These are phyloP conservation scores for Latrodectus hesperus DNA, from an alignment of 2,888 invertebrate genomes.

Conservation along the genomic window DNA sequence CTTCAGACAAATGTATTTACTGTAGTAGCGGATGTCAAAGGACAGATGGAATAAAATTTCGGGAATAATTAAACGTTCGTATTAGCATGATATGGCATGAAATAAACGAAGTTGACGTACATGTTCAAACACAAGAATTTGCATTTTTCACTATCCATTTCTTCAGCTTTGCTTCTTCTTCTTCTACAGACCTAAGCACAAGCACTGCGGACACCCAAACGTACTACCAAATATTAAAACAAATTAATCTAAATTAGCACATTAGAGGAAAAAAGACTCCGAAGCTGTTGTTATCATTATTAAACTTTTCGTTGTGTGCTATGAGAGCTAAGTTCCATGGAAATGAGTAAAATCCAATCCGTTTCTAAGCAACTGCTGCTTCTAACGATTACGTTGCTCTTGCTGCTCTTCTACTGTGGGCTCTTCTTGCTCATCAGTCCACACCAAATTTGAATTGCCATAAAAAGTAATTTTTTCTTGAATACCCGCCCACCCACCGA, in stretches of 20 bases:
- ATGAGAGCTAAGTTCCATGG: slow-evolving; percentile 17
- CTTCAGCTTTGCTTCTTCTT: background rate
- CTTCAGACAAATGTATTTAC: background rate
- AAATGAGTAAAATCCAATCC: slow-evolving; percentile 29
- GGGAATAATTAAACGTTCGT: slow-evolving; percentile 63
- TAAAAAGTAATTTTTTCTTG: slow-evolving; percentile 18
- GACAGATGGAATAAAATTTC: background rate
- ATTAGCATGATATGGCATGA: slow-evolving; percentile 68
- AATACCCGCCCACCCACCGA: slow-evolving; percentile 66
- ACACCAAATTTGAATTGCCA: slow-evolving; percentile 15
- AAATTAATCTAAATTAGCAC: slow-evolving; percentile 40
- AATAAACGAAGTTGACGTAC: slow-evolving; percentile 31
- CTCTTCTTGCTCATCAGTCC: background rate
- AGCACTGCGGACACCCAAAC: slow-evolving; percentile 4
- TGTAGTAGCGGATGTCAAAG: background rate
- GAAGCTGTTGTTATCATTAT: slow-evolving; percentile 2
- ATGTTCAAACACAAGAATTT: slow-evolving; percentile 1
- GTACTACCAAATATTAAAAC: slow-evolving; percentile 57
- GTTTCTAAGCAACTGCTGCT: slow-evolving; percentile 40
- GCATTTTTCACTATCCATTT: slow-evolving; percentile 52
- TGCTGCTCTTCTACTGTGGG: slow-evolving; percentile 21
- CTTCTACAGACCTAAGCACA: slow-evolving; percentile 6
- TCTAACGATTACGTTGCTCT: slow-evolving; percentile 30
- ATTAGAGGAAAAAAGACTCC: slow-evolving; percentile 7
- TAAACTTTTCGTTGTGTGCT: slow-evolving; percentile 53